Evolutionary conservation across 2,797 vertebrate species (phyloP).

Genomic region (Clarias pachynema): DNA sequence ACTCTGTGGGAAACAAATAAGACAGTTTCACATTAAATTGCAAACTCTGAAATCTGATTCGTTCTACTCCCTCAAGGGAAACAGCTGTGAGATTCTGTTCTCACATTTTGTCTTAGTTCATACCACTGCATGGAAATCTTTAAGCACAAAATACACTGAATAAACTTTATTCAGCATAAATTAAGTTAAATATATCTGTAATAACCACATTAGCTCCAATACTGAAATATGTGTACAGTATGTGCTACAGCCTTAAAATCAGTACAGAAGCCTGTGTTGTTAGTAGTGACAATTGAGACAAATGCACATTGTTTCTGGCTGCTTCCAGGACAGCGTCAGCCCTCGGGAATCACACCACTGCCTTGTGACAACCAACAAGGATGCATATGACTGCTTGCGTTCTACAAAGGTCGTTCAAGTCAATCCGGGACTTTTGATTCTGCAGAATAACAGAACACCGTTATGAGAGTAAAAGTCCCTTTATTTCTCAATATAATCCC

Average conservation of each 20-base stretch:
- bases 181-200: background rate
- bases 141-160: background rate
- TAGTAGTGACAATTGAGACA: background rate
- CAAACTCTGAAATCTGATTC: background rate
- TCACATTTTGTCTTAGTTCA: slow-evolving; percentile 4
- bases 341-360: slow-evolving; percentile 26
- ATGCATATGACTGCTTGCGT: slow-evolving; percentile 36
- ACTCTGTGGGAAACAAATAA: slow-evolving; percentile 20
- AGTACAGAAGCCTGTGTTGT: slow-evolving; percentile 8
- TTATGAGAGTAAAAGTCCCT: too few species aligned
- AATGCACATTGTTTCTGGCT: background rate
- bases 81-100: slow-evolving; percentile 1
- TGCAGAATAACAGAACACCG: too few species aligned
- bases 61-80: background rate
- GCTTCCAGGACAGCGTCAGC: slow-evolving; percentile 2
- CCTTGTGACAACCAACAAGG: slow-evolving; percentile 33
- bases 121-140: background rate
- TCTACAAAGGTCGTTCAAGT: background rate
- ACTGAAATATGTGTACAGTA: background rate
- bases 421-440: too few species aligned
- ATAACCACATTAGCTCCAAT: background rate
- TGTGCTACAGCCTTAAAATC: background rate
- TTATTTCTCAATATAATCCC: too few species aligned
- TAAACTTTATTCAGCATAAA: background rate
- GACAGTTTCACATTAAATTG: slow-evolving; percentile 18